Evolutionary conservation across 1,140 invertebrate species (phyloP).

Genomic region (Drosophila biarmipes): DNA sequence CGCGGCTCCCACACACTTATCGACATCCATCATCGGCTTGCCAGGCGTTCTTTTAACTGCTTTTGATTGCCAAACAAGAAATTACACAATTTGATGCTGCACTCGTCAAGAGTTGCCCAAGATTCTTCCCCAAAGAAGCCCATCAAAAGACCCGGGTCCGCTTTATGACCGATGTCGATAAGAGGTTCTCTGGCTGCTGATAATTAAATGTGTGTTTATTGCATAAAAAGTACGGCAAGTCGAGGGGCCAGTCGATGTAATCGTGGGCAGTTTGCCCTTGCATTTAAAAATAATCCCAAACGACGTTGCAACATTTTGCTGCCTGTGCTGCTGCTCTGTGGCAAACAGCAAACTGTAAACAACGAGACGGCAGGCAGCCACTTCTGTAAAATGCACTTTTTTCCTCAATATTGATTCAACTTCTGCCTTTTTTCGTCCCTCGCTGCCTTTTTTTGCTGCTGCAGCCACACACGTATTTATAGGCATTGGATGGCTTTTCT

Average conservation of each 20-base stretch:
- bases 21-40: constrained; percentile 18
- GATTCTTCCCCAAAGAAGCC: constrained; percentile 7
- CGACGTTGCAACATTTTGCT: constrained; percentile 51
- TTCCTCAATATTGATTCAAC: constrained; percentile 67
- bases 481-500: constrained; percentile 48
- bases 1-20: constrained; percentile 11
- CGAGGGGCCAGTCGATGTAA: constrained; percentile 13
- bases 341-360: constrained; percentile 39
- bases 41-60: constrained; percentile 31
- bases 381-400: constrained; percentile 45
- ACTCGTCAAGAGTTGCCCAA: constrained; percentile 23
- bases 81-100: constrained; percentile 38
- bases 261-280: constrained; percentile 73
- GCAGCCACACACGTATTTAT: constrained; percentile 38
- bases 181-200: constrained; percentile 29
- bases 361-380: constrained; percentile 38
- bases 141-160: constrained; percentile 17
- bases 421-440: constrained; percentile 39
- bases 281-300: constrained; percentile 76
- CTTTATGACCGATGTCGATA: constrained; percentile 42
- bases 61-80: constrained; percentile 42
- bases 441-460: constrained; percentile 1
- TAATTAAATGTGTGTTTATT: constrained; percentile 73
- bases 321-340: constrained; percentile 20
- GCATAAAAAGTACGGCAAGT: constrained; percentile 27